phyloP scores from a whole-genome alignment of 2,888 invertebrate genomes.

The Melinaea marsaeus region DNA sequence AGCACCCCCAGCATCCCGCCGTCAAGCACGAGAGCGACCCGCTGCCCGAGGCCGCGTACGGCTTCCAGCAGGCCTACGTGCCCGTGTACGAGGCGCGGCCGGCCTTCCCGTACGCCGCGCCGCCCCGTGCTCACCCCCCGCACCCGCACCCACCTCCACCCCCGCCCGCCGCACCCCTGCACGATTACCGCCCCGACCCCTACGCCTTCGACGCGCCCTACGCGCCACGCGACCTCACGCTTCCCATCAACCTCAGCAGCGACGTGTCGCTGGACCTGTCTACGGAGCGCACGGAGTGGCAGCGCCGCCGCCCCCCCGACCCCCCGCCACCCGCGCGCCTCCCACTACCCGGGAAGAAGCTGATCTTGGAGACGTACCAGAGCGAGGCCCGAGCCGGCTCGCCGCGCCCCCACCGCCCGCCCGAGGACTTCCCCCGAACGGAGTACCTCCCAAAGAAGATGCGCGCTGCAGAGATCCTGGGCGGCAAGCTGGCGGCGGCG shows the following conservation, averaged over 20 bases:
- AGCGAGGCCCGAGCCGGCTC: conserved; percentile 60
- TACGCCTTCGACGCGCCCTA: conserved; percentile 54
- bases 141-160: conserved; percentile 41
- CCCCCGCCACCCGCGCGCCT: conserved; percentile 50
- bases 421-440: conserved; percentile 53
- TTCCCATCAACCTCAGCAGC: conserved; percentile 73
- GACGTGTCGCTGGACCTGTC: conserved; percentile 69
- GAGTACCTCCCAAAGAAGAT: conserved; percentile 75
- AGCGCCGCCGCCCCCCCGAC: conserved; percentile 62
- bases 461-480: conserved; percentile 72
- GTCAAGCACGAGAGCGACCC: conserved; percentile 61
- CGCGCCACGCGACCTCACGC: conserved; percentile 55
- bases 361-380: conserved; percentile 72
- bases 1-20: conserved; percentile 41
- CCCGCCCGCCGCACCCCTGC: conserved; percentile 42
- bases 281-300: conserved; percentile 63
- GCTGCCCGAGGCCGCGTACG: conserved; percentile 44
- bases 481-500: conserved; percentile 57
- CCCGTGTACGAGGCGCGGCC: conserved; percentile 41
- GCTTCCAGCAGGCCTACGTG: conserved; percentile 53
- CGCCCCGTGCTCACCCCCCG: conserved; percentile 41
- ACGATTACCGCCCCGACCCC: conserved; percentile 62
- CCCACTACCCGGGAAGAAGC: conserved; percentile 70
- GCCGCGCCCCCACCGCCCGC: conserved; percentile 41
- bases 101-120: conserved; percentile 35